Base-by-base conservation (phyloP, 2,888 invertebrate species). In the Epinotia nisella region DNA sequence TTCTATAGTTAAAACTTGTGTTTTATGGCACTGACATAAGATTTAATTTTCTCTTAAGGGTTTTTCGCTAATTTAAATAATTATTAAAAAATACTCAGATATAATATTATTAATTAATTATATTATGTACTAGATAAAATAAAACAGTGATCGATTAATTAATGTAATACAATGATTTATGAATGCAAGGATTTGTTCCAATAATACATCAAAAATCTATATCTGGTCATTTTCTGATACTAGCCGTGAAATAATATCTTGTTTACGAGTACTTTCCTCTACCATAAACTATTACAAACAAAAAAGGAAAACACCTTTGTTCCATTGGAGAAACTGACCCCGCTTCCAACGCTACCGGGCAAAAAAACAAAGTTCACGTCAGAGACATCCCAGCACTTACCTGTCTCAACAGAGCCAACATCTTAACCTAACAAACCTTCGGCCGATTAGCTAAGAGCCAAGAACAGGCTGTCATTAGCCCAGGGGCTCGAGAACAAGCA, bases 381-480 rank as follows among this genome's bases (percentile, higher is more conserved):
- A 49, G 49, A 19, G 53, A 10, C 73, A 69, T 59, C 49, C 68
- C 13, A 58, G 39, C 73, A 69, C 69, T 73, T 69, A 69, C 73
- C 73, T 69, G 67, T 51, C 49, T 35, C 62, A 69, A 73, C 51
- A 73, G 58, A 64, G 45, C 60, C 60, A 71, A 71, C 67, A 56
- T 58, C 64, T 69, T 73, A 64, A 64, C 29, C 73, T 24, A 69
- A 73, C 73, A 73, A 62, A 69, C 21, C 39, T 49, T 49, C 9
- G 56, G 56, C 24, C 73, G 73, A 73, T 73, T 73, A 73, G 73
- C 64, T 35, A 53, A 64, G 58, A 62, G 60, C 59, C 53, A 75
- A 81, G 83, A 85, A 84, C 84, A 87, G 84, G 82, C 76, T 81
- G 79, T 89, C 89, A 90, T 89, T 90, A 90, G 87, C 79, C 74